Evolutionary conservation across 2,113 vertebrate species (phyloP).

Genomic region (Polyodon spathula): DNA sequence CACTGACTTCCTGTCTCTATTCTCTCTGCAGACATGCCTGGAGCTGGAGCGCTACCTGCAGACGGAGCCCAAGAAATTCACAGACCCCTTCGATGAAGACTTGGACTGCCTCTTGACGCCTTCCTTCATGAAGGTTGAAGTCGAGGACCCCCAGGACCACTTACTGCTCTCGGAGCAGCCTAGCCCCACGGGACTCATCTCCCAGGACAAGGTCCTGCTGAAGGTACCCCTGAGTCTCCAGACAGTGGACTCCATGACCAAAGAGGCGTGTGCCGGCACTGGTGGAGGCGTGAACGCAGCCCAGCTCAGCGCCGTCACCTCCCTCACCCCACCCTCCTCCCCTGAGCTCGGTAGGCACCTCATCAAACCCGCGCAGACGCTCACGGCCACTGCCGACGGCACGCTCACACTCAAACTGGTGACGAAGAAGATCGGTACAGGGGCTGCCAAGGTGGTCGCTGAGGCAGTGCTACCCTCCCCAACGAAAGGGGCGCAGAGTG

Average conservation of each 20-base stretch:
- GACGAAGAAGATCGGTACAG: slow-evolving; percentile 81
- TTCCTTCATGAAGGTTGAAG: slow-evolving; percentile 70
- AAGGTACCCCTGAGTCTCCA: slow-evolving; percentile 64
- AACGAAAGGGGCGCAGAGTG: slow-evolving; percentile 61
- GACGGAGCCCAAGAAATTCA: slow-evolving; percentile 85
- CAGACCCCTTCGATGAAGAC: slow-evolving; percentile 85
- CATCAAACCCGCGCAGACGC: slow-evolving; percentile 80
- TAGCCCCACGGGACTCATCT: slow-evolving; percentile 61
- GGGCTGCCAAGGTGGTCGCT: slow-evolving; percentile 73
- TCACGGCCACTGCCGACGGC: slow-evolving; percentile 75
- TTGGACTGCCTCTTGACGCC: slow-evolving; percentile 81
- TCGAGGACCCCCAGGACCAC: slow-evolving; percentile 62
- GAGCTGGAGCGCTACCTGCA: slow-evolving; percentile 95
- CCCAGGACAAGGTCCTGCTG: slow-evolving; percentile 64
- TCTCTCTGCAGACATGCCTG: slow-evolving; percentile 76
- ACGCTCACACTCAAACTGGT: slow-evolving; percentile 87
- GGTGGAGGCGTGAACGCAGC: slow-evolving; percentile 72
- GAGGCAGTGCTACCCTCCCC: slow-evolving; percentile 54
- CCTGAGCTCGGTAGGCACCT: slow-evolving; percentile 92
- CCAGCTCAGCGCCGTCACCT: slow-evolving; percentile 92
- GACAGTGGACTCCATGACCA: slow-evolving; percentile 35
- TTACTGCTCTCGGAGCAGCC: slow-evolving; percentile 67
- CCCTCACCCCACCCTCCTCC: slow-evolving; percentile 91
- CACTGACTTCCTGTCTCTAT: slow-evolving; percentile 20
- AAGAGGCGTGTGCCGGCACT: too few relatives aligned